Percentiles rank a stretch among this genome's conserved stretches.
Conservation (phyloP, 2,888 invertebrate genomes). For the Trichopoda pennipes region DNA sequence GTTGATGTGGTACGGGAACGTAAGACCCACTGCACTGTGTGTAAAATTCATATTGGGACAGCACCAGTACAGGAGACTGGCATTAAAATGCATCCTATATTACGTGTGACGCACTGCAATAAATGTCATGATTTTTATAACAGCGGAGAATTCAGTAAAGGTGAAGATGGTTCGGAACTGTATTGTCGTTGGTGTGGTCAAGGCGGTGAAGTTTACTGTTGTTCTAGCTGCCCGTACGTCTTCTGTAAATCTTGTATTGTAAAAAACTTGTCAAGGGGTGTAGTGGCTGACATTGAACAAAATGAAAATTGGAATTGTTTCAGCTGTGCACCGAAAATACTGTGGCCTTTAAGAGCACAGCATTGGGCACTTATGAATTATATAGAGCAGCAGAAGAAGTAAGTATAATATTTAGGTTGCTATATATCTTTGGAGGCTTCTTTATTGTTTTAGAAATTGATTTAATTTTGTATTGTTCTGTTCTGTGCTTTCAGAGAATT, state of each 20-base stretch:
- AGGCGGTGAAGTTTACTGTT: constrained; percentile 89
- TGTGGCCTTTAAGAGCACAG: constrained; percentile 85
- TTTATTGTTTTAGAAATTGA: too few relatives aligned
- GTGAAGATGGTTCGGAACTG: constrained; percentile 90
- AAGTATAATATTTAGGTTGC: constrained; percentile 59
- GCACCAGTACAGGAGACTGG: constrained; percentile 84
- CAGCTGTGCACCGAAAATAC: constrained; percentile 85
- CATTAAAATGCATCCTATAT: constrained; percentile 87
- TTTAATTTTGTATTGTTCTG: not conserved
- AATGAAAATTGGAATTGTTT: constrained; percentile 92
- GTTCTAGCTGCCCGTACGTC: constrained; percentile 87
- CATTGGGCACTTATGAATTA: constrained; percentile 88
- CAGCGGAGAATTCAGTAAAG: constrained; percentile 90
- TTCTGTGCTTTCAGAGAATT: constrained; percentile 72
- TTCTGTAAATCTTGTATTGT: constrained; percentile 90
- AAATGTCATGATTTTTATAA: constrained; percentile 89
- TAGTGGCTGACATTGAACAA: constrained; percentile 87
- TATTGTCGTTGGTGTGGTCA: constrained; percentile 93
- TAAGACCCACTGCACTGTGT: constrained; percentile 88
- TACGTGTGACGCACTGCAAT: constrained; percentile 87
- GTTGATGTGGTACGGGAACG: constrained; percentile 83
- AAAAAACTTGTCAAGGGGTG: constrained; percentile 85
- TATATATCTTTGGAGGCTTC: too few relatives aligned
- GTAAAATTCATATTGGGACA: constrained; percentile 88
- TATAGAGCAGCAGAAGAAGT: constrained; percentile 83